phyloP scores from a whole-genome alignment of 2,113 vertebrate genomes.

The Passer montanus region DNA sequence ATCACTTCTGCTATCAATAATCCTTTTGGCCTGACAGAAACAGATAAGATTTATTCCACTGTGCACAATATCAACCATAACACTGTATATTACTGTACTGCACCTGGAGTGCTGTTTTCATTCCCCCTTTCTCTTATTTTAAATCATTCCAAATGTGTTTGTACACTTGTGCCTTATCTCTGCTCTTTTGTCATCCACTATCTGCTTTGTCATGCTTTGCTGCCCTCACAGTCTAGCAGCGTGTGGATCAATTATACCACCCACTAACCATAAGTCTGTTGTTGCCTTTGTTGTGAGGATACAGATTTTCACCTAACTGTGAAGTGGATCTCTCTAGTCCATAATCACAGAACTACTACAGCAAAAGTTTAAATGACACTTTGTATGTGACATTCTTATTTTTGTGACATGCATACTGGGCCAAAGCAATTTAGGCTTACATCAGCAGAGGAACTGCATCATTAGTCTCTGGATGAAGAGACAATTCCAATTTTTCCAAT shows the following conservation, averaged over 20 bases:
- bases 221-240: neutral
- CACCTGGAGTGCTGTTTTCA: neutral
- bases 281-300: neutral
- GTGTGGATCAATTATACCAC: neutral
- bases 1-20: neutral
- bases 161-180: neutral
- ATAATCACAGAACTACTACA: neutral
- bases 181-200: neutral
- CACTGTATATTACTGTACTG: neutral
- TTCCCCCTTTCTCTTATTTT: neutral
- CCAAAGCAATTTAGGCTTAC: neutral
- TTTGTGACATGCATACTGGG: neutral
- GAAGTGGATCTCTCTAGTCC: neutral
- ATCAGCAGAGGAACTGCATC: neutral
- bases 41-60: neutral
- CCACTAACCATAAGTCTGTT: neutral
- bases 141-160: neutral
- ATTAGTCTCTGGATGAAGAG: neutral
- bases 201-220: neutral
- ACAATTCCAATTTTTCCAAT: neutral
- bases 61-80: neutral
- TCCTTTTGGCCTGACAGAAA: neutral
- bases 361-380: neutral
- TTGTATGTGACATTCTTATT: neutral
- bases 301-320: neutral